A percentile compares a stretch with the other conserved stretches of the same genome.
Evolutionary conservation across 1,140 invertebrate species (phyloP).

Genomic region (Dufourea novaeangliae): DNA sequence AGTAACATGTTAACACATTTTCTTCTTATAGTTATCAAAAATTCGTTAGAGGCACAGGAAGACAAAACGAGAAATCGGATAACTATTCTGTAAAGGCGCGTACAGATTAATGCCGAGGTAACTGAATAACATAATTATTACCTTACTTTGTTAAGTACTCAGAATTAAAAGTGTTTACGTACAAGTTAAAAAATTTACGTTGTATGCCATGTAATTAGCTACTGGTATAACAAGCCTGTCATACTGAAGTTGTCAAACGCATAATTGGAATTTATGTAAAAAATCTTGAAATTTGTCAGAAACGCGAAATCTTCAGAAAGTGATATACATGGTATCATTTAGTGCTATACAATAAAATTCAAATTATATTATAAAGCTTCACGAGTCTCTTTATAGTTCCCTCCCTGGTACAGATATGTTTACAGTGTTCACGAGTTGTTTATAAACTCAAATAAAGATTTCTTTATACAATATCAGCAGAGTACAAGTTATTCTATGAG

Average conservation of each 20-base stretch:
- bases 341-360: conserved; percentile 52
- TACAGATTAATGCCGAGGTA: conserved; percentile 13
- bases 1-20: neutral
- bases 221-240: too few relatives aligned
- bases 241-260: neutral
- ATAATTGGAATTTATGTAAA: neutral
- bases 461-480: too few relatives aligned
- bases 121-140: conserved; percentile 21
- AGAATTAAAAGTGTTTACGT: neutral
- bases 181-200: neutral
- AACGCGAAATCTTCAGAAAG: neutral
- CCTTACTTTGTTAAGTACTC: conserved; percentile 15
- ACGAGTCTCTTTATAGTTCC: neutral
- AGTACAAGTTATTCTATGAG: too few relatives aligned
- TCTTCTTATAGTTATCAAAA: neutral
- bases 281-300: neutral
- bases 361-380: conserved; percentile 17
- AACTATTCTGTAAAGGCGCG: neutral
- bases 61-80: neutral
- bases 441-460: too few relatives aligned
- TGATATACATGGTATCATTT: conserved; percentile 50
- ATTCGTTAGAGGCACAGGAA: neutral
- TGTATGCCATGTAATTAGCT: neutral
- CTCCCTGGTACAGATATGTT: too few relatives aligned
- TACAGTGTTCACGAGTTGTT: too few relatives aligned